phyloP scores from a whole-genome alignment of 2,888 invertebrate genomes.

The Monoplex corrugatus region DNA sequence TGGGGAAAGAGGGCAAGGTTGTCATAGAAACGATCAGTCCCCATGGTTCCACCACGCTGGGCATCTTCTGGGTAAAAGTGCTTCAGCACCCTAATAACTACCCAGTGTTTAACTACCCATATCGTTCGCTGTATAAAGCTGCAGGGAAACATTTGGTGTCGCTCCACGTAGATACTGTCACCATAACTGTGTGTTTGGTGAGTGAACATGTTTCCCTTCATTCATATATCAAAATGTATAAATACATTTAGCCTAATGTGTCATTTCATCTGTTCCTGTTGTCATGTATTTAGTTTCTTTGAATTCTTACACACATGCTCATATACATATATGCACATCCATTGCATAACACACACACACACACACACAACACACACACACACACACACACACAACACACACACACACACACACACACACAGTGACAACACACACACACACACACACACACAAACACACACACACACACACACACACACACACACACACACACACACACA shows the following conservation, averaged over 20 bases:
- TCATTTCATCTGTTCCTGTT: not conserved
- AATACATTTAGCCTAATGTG: too few relatives aligned
- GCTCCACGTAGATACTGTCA: conserved; percentile 71
- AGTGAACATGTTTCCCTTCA: not conserved
- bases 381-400: too few relatives aligned
- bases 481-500: not conserved
- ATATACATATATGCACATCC: too few relatives aligned
- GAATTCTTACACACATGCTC: too few relatives aligned
- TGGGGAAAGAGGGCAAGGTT: conserved; percentile 63
- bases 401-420: too few relatives aligned
- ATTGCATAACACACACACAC: too few relatives aligned
- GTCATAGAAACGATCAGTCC: conserved; percentile 63
- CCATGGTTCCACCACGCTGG: conserved; percentile 73
- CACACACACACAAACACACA: not conserved
- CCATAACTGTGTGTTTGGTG: conserved; percentile 65
- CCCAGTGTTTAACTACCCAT: conserved; percentile 71
- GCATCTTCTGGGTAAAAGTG: conserved; percentile 76
- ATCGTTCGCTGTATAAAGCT: conserved; percentile 66
- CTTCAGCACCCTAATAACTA: conserved; percentile 77
- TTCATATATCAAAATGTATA: not conserved
- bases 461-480: not conserved
- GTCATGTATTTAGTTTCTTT: not conserved
- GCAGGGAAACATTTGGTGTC: conserved; percentile 68
- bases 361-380: too few relatives aligned
- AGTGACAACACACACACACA: too few relatives aligned